Conservation (phyloP, 2,888 invertebrate genomes). For the Idaea straminata region DNA sequence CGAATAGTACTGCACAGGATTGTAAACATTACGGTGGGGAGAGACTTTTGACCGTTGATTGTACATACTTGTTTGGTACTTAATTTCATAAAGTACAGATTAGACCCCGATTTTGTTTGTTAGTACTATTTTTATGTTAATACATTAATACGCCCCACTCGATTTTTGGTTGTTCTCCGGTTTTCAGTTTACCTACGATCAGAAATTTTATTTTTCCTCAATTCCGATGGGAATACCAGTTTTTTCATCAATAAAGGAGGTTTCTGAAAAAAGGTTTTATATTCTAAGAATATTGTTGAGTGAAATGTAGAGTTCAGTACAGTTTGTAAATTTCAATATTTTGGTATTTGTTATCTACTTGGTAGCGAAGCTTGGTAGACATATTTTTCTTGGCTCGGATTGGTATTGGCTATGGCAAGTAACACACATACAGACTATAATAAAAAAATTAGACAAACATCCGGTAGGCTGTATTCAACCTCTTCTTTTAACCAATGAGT, state of each 20-base stretch:
- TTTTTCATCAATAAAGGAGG: not conserved
- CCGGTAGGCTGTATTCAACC: too few species aligned
- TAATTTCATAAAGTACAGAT: not conserved
- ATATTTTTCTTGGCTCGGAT: too few species aligned
- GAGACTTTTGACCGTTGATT: too few species aligned
- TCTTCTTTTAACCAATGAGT: too few species aligned
- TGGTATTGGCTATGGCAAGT: too few species aligned
- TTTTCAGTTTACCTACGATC: not conserved
- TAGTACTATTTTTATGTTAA: not conserved
- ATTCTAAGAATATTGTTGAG: not conserved
- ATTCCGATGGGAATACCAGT: conserved; percentile 2
- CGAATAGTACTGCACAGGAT: too few species aligned
- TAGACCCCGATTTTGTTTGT: not conserved
- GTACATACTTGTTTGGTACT: too few species aligned
- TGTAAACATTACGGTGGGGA: too few species aligned
- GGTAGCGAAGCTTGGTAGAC: too few species aligned
- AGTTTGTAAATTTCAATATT: not conserved
- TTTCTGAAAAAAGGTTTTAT: not conserved
- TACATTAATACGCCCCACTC: not conserved
- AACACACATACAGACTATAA: too few species aligned
- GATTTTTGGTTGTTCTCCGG: not conserved
- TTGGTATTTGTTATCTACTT: too few species aligned
- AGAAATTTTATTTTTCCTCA: not conserved
- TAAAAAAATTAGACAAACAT: too few species aligned
- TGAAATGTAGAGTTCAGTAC: not conserved